phyloP scores from a whole-genome alignment of 2,797 vertebrate genomes.

The Remorina albescens region DNA sequence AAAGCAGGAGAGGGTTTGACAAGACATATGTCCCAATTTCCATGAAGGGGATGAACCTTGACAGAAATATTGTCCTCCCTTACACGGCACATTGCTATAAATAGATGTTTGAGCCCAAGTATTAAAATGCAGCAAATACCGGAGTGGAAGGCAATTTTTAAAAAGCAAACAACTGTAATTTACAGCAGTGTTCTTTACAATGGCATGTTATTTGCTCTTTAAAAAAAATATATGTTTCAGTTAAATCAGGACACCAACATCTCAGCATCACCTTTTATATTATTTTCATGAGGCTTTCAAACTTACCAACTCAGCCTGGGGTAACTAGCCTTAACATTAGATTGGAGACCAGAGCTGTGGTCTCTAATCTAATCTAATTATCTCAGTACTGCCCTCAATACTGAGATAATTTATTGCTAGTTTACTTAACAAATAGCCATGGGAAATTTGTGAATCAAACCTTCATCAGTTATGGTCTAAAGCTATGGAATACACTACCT shows the following conservation, averaged over 20 bases:
- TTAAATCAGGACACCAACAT: constrained; percentile 24
- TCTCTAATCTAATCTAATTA: no score
- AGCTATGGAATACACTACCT: no score
- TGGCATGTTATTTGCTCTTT: constrained; percentile 1
- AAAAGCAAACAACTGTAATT: not conserved
- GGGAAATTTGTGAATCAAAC: no score
- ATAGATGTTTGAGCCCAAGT: constrained; percentile 21
- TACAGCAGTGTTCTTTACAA: constrained; percentile 15
- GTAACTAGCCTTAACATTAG: constrained; percentile 65
- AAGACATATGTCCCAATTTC: constrained; percentile 74
- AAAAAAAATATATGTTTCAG: constrained; percentile 45
- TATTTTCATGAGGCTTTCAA: constrained; percentile 63
- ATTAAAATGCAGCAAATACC: constrained; percentile 33
- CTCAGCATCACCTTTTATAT: constrained; percentile 56
- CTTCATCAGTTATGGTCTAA: no score
- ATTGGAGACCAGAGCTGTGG: constrained; percentile 56
- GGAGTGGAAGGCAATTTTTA: not conserved
- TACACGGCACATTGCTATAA: constrained; percentile 48
- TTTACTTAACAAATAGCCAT: no score
- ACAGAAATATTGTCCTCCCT: constrained; percentile 60
- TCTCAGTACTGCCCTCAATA: no score
- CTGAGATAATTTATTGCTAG: no score
- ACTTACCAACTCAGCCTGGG: constrained; percentile 59
- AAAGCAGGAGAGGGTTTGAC: constrained; percentile 62
- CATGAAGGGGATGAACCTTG: constrained; percentile 55